Evolutionary conservation across 1,140 invertebrate genomes (phyloP), one percentile per base, ranked within the genome.

Genomic region (Drosophila pandora): DNA sequence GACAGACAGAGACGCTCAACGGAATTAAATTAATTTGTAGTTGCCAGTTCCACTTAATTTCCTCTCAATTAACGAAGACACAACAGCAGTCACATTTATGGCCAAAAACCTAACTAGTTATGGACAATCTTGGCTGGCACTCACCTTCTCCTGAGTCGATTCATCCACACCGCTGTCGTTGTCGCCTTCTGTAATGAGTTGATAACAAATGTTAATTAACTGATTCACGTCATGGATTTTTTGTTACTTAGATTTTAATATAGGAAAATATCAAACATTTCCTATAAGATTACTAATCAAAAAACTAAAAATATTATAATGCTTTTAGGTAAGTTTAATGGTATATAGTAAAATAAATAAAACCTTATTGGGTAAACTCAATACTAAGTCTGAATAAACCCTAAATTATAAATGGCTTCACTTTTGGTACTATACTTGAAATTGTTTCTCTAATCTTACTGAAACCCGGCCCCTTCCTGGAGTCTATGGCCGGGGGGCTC

Each of bases 121-220:
- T 37, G 25, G 5, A 28, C 25, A 37, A n/a, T 79, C 30, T 34
- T 3, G 45, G 25, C 17, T 22, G 22, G 12, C 25, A 61, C 93
- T 94, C 90, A 96, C 95, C 93, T 95, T 94, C 92, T 95, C 94
- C 92, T 96, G 95, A 52, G 94, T 95, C 39, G 94, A 94, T 91
- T 96, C 95, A 89, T 96, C 95, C 12, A 95, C 95, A 41, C 95
- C 95, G 91, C 95, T 96, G 82, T 96, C 95, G 82, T 96, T 96
- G 91, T 96, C 95, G 25, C 95, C 94, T 92, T 96, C 96, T 96
- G 93, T 65, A 81, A 85, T 41, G 21, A 47, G 12, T 54, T 28
- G n/a, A 10, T 43, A 48, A 39, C 6, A 56, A 28, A 45, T 22
- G 7, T n/a, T 7, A 64, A 64, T 17, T 17, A 17, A 17, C 17